Conservation (phyloP, 2,113 vertebrate genomes). For the Pogona vitticeps region DNA sequence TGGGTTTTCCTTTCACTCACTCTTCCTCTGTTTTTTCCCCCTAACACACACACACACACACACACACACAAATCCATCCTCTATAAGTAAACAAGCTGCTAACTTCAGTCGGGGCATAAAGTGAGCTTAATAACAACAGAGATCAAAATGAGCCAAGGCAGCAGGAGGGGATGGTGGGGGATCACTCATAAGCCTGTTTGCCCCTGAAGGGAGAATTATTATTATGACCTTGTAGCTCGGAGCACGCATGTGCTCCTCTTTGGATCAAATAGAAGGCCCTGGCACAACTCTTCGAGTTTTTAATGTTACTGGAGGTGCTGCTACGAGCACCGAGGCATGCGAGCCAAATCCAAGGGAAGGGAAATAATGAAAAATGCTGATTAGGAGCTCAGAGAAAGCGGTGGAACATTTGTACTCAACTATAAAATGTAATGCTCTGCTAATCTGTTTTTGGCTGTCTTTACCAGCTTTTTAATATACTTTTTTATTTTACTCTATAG, state of each 20-base stretch:
- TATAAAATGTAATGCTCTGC: constrained; percentile 77
- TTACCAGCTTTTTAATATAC: constrained; percentile 71
- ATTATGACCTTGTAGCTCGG: constrained; percentile 56
- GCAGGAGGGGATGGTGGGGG: constrained; percentile 49
- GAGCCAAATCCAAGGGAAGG: constrained; percentile 66
- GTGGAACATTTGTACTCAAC: constrained; percentile 74
- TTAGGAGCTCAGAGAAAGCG: constrained; percentile 74
- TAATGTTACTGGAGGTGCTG: constrained; percentile 59
- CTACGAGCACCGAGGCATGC: constrained; percentile 66
- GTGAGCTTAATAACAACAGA: constrained; percentile 55
- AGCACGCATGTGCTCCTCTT: constrained; percentile 47
- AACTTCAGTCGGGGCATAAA: constrained; percentile 30
- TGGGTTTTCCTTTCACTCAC: neutral
- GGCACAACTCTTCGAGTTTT: constrained; percentile 59
- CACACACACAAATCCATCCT: neutral
- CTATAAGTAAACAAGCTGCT: constrained; percentile 56
- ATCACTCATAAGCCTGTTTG: constrained; percentile 64
- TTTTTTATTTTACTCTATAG: constrained; percentile 51
- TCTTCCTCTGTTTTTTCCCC: neutral
- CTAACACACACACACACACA: neutral
- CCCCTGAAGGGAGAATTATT: constrained; percentile 63
- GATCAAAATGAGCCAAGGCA: constrained; percentile 66
- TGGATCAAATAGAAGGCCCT: constrained; percentile 57
- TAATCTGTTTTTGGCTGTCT: constrained; percentile 75
- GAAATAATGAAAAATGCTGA: constrained; percentile 80